Evolutionary conservation across 1,140 invertebrate genomes (phyloP).

Genomic region (Ephestia elutella): DNA sequence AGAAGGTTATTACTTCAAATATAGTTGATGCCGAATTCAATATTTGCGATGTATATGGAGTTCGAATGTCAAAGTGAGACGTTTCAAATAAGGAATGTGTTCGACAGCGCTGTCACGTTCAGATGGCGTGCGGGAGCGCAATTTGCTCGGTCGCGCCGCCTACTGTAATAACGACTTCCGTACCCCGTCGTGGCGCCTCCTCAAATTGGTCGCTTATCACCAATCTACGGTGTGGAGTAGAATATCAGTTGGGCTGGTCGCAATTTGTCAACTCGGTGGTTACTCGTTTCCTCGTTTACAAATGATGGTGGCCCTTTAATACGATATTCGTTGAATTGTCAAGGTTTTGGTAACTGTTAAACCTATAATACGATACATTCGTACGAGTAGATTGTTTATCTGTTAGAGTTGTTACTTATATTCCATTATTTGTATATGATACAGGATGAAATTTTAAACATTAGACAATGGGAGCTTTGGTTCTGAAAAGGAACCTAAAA

Average conservation of each 20-base stretch:
- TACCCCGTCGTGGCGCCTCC: slow-evolving; percentile 70
- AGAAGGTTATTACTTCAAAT: background rate
- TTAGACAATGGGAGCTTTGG: too few relatives aligned
- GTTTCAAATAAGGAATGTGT: slow-evolving; percentile 68
- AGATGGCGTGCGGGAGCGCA: slow-evolving; percentile 66
- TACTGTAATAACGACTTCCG: slow-evolving; percentile 73
- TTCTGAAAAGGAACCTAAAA: too few relatives aligned
- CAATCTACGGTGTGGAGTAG: slow-evolving; percentile 65
- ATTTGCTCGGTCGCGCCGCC: slow-evolving; percentile 65
- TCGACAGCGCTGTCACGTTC: slow-evolving; percentile 69
- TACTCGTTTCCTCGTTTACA: slow-evolving; percentile 46
- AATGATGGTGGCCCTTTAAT: slow-evolving; percentile 11
- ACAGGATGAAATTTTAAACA: too few relatives aligned
- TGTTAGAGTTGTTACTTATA: too few relatives aligned
- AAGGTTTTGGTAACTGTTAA: too few relatives aligned
- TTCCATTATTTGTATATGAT: too few relatives aligned
- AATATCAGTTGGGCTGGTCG: slow-evolving; percentile 58
- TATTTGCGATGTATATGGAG: slow-evolving; percentile 47
- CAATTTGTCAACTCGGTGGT: slow-evolving; percentile 61
- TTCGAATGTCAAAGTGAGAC: slow-evolving; percentile 60
- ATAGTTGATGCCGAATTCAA: slow-evolving; percentile 21
- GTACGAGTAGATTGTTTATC: too few relatives aligned
- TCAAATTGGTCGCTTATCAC: slow-evolving; percentile 73
- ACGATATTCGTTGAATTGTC: background rate
- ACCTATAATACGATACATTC: too few relatives aligned